These are phyloP conservation scores for Leptocoma aspasia DNA, from an alignment of 2,113 vertebrate species.

Conservation along the genomic window DNA sequence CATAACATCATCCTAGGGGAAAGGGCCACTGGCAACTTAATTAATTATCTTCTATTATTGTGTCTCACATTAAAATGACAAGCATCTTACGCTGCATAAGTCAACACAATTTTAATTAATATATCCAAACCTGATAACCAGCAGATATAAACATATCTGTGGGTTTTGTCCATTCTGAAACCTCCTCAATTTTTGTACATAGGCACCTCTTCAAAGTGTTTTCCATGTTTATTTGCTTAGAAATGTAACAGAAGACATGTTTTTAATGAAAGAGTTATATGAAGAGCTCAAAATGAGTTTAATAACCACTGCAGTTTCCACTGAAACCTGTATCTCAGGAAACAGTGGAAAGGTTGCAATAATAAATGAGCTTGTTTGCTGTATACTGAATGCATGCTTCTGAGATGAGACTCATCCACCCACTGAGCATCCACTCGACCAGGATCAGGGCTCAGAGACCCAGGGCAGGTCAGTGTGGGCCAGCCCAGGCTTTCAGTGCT, in stretches of 20 bases:
- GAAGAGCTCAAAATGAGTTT: slow-evolving; percentile 34
- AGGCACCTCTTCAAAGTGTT: neutral
- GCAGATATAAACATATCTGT: slow-evolving; percentile 2
- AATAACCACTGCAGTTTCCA: neutral
- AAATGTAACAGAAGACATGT: neutral
- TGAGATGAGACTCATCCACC: neutral
- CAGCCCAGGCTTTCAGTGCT: neutral
- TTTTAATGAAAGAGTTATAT: slow-evolving; percentile 1
- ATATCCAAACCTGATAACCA: slow-evolving; percentile 22
- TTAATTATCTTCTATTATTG: slow-evolving; percentile 78
- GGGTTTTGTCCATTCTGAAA: neutral
- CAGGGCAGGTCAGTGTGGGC: neutral
- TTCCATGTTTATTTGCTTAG: neutral
- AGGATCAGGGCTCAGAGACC: neutral
- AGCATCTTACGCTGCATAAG: slow-evolving; percentile 46
- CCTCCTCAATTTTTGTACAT: neutral
- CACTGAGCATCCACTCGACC: neutral
- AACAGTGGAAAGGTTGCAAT: neutral
- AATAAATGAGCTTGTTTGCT: neutral
- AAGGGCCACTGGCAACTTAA: slow-evolving; percentile 58
- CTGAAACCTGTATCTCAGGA: neutral
- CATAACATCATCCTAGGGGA: slow-evolving; percentile 73
- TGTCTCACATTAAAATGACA: slow-evolving; percentile 81
- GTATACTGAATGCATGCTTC: neutral
- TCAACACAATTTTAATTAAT: slow-evolving; percentile 67